These are phyloP conservation scores for Macrosteles quadrilineatus DNA, from an alignment of 1,140 invertebrate species.

Conservation along the genomic window DNA sequence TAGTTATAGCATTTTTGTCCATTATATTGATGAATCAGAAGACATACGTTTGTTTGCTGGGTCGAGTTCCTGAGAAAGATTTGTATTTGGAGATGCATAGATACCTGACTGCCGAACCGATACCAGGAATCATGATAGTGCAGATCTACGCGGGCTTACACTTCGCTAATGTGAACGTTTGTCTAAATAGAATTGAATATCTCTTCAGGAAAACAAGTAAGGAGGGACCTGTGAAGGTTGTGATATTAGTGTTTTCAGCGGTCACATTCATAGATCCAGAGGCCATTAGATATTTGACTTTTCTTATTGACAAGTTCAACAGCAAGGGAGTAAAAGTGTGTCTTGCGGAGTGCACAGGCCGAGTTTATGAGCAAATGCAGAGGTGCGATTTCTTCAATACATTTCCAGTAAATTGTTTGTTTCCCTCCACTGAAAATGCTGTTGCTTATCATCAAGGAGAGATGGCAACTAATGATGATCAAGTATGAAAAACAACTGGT, in stretches of 20 bases:
- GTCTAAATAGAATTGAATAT: neutral
- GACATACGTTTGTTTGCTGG: conserved; percentile 44
- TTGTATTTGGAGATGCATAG: conserved; percentile 51
- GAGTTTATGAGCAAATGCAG: too few relatives aligned
- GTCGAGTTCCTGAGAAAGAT: conserved; percentile 50
- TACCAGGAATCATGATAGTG: neutral
- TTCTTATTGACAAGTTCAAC: neutral
- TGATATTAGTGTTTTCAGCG: neutral
- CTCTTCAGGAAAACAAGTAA: neutral
- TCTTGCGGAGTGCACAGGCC: too few relatives aligned
- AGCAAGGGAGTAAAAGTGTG: too few relatives aligned
- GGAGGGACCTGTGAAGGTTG: neutral
- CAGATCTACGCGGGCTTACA: conserved; percentile 13
- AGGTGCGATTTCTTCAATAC: too few relatives aligned
- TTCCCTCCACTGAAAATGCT: too few relatives aligned
- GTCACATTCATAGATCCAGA: neutral
- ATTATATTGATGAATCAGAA: conserved; percentile 48
- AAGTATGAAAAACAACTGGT: too few relatives aligned
- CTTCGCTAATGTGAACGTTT: neutral
- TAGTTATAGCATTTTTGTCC: conserved; percentile 55
- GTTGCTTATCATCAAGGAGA: too few relatives aligned
- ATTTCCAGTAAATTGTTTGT: too few relatives aligned
- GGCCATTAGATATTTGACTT: neutral
- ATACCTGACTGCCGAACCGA: conserved; percentile 39
- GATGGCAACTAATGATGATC: too few relatives aligned